Evolutionary conservation across 2,797 vertebrate species (phyloP).

Genomic region (Ptychobarbus kaznakovi): DNA sequence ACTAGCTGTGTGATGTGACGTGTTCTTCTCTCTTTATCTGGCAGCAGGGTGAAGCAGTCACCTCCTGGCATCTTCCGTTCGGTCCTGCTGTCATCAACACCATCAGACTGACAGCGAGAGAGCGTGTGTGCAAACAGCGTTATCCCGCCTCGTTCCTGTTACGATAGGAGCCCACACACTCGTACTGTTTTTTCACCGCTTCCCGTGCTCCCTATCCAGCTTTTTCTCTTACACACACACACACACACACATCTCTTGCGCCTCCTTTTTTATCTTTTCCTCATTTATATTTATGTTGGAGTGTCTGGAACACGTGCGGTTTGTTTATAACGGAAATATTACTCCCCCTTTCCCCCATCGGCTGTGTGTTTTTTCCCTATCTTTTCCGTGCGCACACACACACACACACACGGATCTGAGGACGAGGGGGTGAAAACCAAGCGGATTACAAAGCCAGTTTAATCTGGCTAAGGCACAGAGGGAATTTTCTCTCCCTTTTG

Average conservation of each 20-base stretch:
- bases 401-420: constrained; percentile 52
- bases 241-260: not conserved
- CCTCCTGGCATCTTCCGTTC: constrained; percentile 27
- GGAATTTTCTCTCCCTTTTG: constrained; percentile 41
- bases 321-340: constrained; percentile 49
- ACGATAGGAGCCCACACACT: constrained; percentile 54
- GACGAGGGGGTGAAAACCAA: constrained; percentile 65
- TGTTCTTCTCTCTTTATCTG: constrained; percentile 47
- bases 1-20: constrained; percentile 22
- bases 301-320: constrained; percentile 39
- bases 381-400: constrained; percentile 18
- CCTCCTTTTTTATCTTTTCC: constrained; percentile 5
- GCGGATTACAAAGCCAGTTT: constrained; percentile 68
- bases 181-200: not conserved
- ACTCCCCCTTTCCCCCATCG: constrained; percentile 8
- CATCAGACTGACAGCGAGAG: constrained; percentile 34
- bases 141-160: constrained; percentile 55
- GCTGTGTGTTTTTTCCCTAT: not conserved
- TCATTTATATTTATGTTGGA: constrained; percentile 38
- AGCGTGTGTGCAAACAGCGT: constrained; percentile 36
- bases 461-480: constrained; percentile 62
- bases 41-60: constrained; percentile 39
- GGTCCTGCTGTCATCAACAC: constrained; percentile 48
- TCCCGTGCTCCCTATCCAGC: not conserved
- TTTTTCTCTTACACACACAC: not conserved